Percentiles rank a stretch among this genome's conserved stretches.
Conservation (phyloP, 2,797 vertebrate genomes). For the Alfaro cultratus region DNA sequence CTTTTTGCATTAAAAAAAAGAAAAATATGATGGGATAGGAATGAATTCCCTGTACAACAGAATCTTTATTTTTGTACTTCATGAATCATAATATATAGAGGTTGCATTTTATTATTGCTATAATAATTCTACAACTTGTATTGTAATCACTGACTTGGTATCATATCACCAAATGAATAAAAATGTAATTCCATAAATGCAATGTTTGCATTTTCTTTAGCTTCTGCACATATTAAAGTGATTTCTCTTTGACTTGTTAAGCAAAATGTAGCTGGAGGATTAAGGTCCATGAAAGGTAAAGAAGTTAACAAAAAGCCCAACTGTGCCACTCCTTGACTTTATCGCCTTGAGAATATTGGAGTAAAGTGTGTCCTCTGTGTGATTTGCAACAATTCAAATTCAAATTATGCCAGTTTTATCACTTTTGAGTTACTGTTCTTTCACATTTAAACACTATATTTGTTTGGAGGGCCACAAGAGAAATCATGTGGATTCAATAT, state of each 20-base stretch:
- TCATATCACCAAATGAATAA: constrained; percentile 67
- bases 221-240: neutral
- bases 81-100: constrained; percentile 82
- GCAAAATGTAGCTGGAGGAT: neutral
- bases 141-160: constrained; percentile 57
- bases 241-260: constrained; percentile 16
- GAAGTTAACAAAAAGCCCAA: constrained; percentile 73
- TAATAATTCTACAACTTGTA: constrained; percentile 65
- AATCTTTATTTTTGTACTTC: constrained; percentile 87
- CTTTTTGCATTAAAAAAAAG: constrained; percentile 42
- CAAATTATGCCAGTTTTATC: neutral
- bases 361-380: constrained; percentile 6
- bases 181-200: constrained; percentile 51
- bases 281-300: constrained; percentile 6
- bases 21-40: constrained; percentile 57
- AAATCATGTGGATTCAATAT: neutral
- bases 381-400: neutral
- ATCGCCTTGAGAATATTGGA: constrained; percentile 13
- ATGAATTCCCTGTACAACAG: constrained; percentile 69
- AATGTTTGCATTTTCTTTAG: constrained; percentile 18
- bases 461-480: neutral
- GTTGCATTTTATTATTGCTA: constrained; percentile 66
- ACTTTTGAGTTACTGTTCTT: neutral
- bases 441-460: neutral
- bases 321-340: constrained; percentile 45